phyloP scores from a whole-genome alignment of 2,797 vertebrate species.

The Anguilla anguilla region DNA sequence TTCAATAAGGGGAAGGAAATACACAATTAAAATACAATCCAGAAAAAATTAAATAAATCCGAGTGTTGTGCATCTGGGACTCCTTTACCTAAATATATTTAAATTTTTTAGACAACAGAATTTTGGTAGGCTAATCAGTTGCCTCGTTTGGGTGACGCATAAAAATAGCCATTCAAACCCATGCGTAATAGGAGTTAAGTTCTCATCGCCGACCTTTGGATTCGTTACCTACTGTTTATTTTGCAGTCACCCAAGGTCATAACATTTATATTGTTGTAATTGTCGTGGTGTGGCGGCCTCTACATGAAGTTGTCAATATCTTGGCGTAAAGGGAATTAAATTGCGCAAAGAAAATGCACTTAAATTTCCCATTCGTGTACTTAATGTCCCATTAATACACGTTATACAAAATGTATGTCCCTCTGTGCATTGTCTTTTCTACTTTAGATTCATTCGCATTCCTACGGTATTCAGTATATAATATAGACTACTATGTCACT shows the following conservation, averaged over 20 bases:
- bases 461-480: conserved; percentile 41
- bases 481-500: conserved; percentile 57
- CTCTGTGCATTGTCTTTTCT: neutral
- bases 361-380: neutral
- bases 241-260: conserved; percentile 30
- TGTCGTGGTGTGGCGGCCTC: neutral
- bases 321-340: neutral
- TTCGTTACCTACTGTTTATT: conserved; percentile 42
- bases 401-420: neutral
- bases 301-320: neutral
- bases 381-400: neutral
- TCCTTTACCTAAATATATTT: conserved; percentile 32
- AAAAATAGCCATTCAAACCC: conserved; percentile 17
- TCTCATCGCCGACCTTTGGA: conserved; percentile 24
- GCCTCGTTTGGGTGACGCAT: conserved; percentile 26
- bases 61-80: conserved; percentile 31
- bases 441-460: conserved; percentile 11
- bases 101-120: conserved; percentile 20
- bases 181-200: neutral
- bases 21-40: conserved; percentile 49
- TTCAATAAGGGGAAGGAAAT: conserved; percentile 56
- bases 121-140: conserved; percentile 35
- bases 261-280: conserved; percentile 34
- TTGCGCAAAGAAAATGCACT: neutral
- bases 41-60: conserved; percentile 36